Conservation (phyloP, 2,797 vertebrate genomes). For the Anguilla megastoma region DNA sequence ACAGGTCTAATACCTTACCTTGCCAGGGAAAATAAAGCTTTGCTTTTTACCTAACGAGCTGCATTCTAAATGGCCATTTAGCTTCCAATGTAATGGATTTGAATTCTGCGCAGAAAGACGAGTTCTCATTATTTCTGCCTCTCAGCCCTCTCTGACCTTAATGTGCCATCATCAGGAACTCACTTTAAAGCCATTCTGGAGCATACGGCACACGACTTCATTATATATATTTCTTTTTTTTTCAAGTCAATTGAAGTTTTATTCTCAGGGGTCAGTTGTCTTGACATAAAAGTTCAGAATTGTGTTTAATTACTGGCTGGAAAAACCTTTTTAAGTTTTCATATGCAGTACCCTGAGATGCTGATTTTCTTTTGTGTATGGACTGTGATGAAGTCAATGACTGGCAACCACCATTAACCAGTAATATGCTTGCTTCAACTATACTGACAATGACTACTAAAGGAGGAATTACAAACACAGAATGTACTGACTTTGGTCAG, state of each 20-base stretch:
- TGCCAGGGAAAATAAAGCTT: not conserved
- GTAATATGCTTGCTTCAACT: not conserved
- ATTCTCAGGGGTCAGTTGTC: not conserved
- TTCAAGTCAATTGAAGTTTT: not conserved
- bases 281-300: not conserved
- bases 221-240: not conserved
- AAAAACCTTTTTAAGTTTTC: not conserved
- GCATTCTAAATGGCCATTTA: not conserved
- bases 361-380: not conserved
- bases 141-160: not conserved
- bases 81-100: not conserved
- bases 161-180: not conserved
- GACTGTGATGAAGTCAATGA: not conserved
- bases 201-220: not conserved
- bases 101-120: not conserved
- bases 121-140: not conserved
- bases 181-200: not conserved
- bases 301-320: not conserved
- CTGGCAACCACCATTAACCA: not conserved
- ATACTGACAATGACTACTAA: not conserved
- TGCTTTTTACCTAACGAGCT: not conserved
- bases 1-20: not conserved
- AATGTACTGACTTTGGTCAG: not conserved
- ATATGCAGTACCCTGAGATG: not conserved
- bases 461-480: not conserved